Percentiles rank a stretch among this genome's conserved stretches.
Evolutionary conservation across 2,797 vertebrate species (phyloP).

Genomic region (Petrocephalus schoutedeni): DNA sequence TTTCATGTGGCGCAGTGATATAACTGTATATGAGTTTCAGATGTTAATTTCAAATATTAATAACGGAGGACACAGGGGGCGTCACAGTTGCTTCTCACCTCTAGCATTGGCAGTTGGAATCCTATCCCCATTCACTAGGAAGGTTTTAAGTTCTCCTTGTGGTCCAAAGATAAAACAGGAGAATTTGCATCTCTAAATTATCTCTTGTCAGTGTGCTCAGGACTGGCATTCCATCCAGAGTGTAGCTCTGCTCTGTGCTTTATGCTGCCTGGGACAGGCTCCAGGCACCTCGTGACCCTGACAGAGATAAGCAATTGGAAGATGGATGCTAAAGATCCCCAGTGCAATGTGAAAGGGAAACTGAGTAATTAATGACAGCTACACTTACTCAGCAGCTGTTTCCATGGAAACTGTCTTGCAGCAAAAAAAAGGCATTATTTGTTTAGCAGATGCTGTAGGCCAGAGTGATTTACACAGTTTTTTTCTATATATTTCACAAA

Average conservation of each 20-base stretch:
- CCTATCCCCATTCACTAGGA: neutral
- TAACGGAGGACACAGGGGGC: neutral
- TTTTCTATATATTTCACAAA: neutral
- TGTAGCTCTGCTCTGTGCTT: neutral
- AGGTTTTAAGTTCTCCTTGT: neutral
- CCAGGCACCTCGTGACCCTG: neutral
- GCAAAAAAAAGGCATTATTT: neutral
- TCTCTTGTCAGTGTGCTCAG: neutral
- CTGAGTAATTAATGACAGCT: conserved; percentile 4
- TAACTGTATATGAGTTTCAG: neutral
- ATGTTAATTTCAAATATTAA: neutral
- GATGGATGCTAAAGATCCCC: conserved; percentile 7
- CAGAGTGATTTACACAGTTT: neutral
- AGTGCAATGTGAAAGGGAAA: conserved; percentile 3
- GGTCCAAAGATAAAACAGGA: neutral
- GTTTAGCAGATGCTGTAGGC: conserved; percentile 6
- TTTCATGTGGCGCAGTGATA: neutral
- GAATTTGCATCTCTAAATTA: neutral
- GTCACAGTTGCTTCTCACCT: neutral
- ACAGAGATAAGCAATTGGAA: neutral
- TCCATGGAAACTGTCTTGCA: conserved; percentile 3
- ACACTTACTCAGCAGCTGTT: conserved; percentile 6
- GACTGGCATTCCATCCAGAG: neutral
- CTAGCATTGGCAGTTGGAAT: neutral
- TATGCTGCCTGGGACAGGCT: neutral